Evolutionary conservation across 1,140 invertebrate species (phyloP).

Genomic region (Periplaneta americana): DNA sequence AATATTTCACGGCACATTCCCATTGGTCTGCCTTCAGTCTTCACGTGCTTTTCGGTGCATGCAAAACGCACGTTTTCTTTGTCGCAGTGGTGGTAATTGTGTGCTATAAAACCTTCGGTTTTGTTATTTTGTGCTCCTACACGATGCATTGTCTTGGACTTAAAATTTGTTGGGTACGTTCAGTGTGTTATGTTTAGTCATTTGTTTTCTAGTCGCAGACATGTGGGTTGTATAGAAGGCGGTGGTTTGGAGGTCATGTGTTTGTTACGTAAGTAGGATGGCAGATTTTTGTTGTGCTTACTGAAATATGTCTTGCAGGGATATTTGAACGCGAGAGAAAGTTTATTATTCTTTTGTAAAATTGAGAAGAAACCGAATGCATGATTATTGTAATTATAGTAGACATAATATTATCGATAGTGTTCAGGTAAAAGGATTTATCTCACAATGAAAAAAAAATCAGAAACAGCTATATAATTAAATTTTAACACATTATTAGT

Average conservation of each 20-base stretch:
- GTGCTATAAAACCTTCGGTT: neutral
- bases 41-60: too few species aligned
- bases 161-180: neutral
- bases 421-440: too few species aligned
- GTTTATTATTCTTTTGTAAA: too few species aligned
- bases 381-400: too few species aligned
- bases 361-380: too few species aligned
- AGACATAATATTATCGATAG: too few species aligned
- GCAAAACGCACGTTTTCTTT: neutral
- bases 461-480: too few species aligned
- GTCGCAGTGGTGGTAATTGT: neutral
- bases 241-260: neutral
- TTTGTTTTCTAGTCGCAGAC: neutral
- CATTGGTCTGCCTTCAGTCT: neutral
- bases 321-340: too few species aligned
- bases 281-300: slow-evolving; percentile 18
- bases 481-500: too few species aligned
- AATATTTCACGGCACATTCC: neutral
- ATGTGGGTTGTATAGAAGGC: neutral
- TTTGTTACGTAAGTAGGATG: neutral
- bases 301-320: too few species aligned
- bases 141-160: neutral
- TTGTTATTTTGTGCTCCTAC: neutral
- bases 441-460: too few species aligned
- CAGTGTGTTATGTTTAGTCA: neutral